Evolutionary conservation across 2,113 vertebrate genomes (phyloP), one percentile per base, ranked within the genome.

Genomic region (Pomatostomus ruficeps): DNA sequence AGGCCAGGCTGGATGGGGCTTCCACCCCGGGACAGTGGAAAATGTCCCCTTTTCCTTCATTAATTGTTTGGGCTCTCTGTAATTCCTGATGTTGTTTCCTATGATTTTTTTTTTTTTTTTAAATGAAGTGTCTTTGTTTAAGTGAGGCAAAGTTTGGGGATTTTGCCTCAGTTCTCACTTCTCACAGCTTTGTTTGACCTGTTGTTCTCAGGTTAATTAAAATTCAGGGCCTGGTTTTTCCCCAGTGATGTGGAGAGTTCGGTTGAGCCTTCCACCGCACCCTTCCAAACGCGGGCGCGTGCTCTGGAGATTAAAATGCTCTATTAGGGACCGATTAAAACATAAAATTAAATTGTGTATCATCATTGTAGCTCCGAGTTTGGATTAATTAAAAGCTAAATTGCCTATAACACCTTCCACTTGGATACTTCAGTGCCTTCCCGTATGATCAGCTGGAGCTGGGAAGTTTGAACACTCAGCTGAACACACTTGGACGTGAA

Each of bases 371-470:
- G 29, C 49, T 95, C 49, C 31, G 63, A 78, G 57, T 87, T 93
- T 87, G 76, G 77, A 81, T 82, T 87, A 91, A 89, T 93, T 93
- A 81, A 87, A 89, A 92, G 29, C 54, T 87, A 75, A 89, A 92
- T 95, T 89, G 52, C 84, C 33, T 89, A 14, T 45, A 91, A 68
- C 70, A 76, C 80, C 84, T 93, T 85, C 45, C n/a, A 68, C 76
- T 92, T 92, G 20, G 86, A 51, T 92, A 84, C 76, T 68, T 92
- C 12, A 6, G 24, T 87, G 48, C 73, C 10, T 91, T 95, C 73
- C 40, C 4, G 0, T 87, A 20, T 33, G 65, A 87, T 87, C 48
- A 36, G 52, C 16, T 83, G 61, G 55, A 89, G 42, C 4, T 21
- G 33, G 22, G 29, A 86, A 14, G 35, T 51, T 80, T 70, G 2